Conservation (phyloP, 2,797 vertebrate species). For the Arnoldichthys spilopterus region DNA sequence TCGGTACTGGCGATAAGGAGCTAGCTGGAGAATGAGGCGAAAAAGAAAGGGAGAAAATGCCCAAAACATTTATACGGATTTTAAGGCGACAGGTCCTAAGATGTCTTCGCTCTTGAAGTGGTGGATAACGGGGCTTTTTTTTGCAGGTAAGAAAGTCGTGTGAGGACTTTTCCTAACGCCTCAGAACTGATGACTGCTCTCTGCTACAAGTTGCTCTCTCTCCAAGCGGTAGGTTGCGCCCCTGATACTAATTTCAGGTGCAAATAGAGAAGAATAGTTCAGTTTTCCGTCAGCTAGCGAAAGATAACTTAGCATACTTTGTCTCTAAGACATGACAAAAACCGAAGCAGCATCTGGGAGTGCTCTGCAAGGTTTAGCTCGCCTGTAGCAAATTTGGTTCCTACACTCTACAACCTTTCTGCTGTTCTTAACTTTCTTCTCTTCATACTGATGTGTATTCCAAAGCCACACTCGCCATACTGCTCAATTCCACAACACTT, state of each 20-base stretch:
- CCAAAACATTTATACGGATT: not conserved
- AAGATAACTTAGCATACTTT: not conserved
- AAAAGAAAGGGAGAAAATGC: conserved; percentile 10
- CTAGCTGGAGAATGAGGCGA: conserved; percentile 16
- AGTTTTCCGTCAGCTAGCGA: not conserved
- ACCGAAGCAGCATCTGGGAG: too few species aligned
- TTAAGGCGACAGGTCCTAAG: not conserved
- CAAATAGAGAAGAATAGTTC: not conserved
- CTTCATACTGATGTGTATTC: too few species aligned
- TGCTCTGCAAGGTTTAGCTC: not conserved
- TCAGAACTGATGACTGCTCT: too few species aligned
- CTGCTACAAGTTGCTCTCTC: too few species aligned
- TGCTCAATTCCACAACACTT: not conserved
- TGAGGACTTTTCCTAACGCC: not conserved
- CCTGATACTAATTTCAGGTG: not conserved
- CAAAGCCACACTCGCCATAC: not conserved
- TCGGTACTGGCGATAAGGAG: not conserved
- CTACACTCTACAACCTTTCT: too few species aligned
- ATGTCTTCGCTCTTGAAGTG: conserved; percentile 26
- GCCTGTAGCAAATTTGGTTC: too few species aligned
- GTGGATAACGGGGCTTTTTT: conserved; percentile 43
- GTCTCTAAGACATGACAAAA: too few species aligned
- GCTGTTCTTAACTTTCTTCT: too few species aligned
- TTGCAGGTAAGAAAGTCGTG: conserved; percentile 53
- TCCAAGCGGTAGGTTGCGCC: not conserved